Evolutionary conservation across 2,888 invertebrate genomes (phyloP).

Genomic region (Drosophila neonasuta): DNA sequence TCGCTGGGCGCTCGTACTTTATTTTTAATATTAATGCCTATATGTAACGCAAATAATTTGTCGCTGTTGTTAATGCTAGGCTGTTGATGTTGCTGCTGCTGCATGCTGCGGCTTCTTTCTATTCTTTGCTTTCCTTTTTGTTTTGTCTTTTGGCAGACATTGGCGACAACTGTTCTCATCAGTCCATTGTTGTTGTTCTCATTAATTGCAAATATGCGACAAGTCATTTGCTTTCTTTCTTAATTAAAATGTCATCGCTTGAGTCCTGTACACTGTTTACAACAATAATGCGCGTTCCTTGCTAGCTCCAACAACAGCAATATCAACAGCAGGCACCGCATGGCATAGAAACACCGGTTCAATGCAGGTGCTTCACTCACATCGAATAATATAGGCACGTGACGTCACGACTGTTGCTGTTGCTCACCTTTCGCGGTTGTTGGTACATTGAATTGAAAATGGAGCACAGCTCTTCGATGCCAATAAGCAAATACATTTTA

Average conservation of each 20-base stretch:
- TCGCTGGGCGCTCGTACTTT: constrained; percentile 67
- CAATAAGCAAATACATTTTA: constrained; percentile 33
- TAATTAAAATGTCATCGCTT: constrained; percentile 60
- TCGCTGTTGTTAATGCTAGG: constrained; percentile 28
- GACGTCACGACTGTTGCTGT: constrained; percentile 33
- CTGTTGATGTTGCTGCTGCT: constrained; percentile 45
- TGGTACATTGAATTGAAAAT: constrained; percentile 6
- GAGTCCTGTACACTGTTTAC: constrained; percentile 25
- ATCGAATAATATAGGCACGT: neutral
- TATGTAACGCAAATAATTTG: constrained; percentile 56
- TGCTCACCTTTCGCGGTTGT: constrained; percentile 13
- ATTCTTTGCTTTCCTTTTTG: constrained; percentile 35
- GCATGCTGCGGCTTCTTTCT: constrained; percentile 60
- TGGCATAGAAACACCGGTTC: constrained; percentile 20
- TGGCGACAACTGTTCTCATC: constrained; percentile 74
- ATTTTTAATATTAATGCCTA: constrained; percentile 67
- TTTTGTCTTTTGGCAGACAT: constrained; percentile 70
- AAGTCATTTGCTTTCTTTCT: constrained; percentile 40
- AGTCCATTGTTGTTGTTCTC: constrained; percentile 72
- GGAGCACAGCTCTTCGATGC: constrained; percentile 9
- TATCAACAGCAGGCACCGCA: constrained; percentile 5
- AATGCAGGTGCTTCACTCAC: constrained; percentile 13
- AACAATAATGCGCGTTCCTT: neutral
- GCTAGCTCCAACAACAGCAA: neutral
- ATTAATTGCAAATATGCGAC: constrained; percentile 54